Conservation (phyloP, 92 coral and sea anemone genomes). For the Epizoanthus ramosus region DNA sequence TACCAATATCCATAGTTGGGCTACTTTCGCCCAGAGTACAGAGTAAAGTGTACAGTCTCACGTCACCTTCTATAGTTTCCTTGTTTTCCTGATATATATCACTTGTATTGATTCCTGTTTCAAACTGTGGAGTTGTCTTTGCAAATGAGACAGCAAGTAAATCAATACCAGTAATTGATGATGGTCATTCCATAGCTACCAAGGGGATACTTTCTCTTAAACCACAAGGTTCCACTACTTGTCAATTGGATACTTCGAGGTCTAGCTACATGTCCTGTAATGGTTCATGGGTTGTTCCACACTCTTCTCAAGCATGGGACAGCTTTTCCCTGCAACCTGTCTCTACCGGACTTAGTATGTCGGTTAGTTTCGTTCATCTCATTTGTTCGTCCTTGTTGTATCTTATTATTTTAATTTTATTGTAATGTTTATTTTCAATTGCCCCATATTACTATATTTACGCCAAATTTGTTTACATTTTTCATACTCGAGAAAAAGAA, state of each 20-base stretch:
- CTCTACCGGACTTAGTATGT: background rate
- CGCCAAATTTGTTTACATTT: too few relatives aligned
- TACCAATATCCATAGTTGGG: too few relatives aligned
- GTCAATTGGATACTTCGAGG: background rate
- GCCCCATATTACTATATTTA: too few relatives aligned
- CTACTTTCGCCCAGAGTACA: too few relatives aligned
- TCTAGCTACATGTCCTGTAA: constrained; percentile 7
- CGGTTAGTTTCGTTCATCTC: background rate
- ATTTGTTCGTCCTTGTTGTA: too few relatives aligned
- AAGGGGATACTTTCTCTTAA: background rate
- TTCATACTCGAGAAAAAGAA: too few relatives aligned
- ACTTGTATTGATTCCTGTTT: background rate
- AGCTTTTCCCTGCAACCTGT: background rate
- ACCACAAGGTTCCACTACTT: background rate
- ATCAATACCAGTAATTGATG: background rate
- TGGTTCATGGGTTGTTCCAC: background rate
- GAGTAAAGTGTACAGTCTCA: too few relatives aligned
- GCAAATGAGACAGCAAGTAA: background rate
- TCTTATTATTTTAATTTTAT: too few relatives aligned
- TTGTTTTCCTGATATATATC: background rate
- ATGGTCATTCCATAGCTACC: background rate
- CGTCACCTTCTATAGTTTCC: background rate
- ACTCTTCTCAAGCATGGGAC: background rate
- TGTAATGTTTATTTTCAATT: too few relatives aligned
- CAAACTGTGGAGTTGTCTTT: background rate